A percentile compares a stretch with the other conserved stretches of the same genome.
These are phyloP conservation scores for Agriotes lineatus DNA, from an alignment of 2,888 invertebrate species.

Conservation along the genomic window DNA sequence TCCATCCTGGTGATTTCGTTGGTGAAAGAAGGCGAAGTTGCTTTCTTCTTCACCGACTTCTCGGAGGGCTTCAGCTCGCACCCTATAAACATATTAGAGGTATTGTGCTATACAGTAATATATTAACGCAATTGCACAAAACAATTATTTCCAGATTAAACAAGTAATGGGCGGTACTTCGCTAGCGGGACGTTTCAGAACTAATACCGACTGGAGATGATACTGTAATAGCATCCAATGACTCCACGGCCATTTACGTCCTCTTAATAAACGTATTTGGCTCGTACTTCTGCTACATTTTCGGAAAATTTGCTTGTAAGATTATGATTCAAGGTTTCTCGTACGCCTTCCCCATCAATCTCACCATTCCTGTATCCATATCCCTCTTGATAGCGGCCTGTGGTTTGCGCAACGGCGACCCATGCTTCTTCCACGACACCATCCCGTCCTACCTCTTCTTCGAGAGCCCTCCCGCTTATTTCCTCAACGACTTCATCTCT, in stretches of 20 bases:
- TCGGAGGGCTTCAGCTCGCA: slow-evolving; percentile 82
- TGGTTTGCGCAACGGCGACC: slow-evolving; percentile 86
- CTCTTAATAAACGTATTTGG: slow-evolving; percentile 84
- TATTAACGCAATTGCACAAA: too few relatives aligned
- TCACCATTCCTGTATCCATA: slow-evolving; percentile 91
- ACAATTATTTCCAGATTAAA: slow-evolving; percentile 74
- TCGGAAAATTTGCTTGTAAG: slow-evolving; percentile 96
- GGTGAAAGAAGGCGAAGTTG: slow-evolving; percentile 81
- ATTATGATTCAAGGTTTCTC: slow-evolving; percentile 97
- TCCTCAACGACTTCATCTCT: slow-evolving; percentile 85
- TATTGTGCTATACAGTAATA: too few relatives aligned
- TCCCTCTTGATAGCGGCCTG: slow-evolving; percentile 90
- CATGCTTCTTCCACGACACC: slow-evolving; percentile 88
- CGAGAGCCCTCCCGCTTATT: slow-evolving; percentile 86
- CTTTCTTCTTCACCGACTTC: slow-evolving; percentile 82
- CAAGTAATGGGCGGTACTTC: slow-evolving; percentile 72
- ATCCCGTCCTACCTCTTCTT: slow-evolving; percentile 93
- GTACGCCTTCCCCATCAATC: slow-evolving; percentile 95
- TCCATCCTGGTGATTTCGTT: slow-evolving; percentile 80
- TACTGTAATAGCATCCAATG: slow-evolving; percentile 77
- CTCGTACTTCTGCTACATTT: slow-evolving; percentile 90
- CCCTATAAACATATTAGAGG: slow-evolving; percentile 82
- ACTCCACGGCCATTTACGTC: slow-evolving; percentile 82
- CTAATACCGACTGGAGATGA: slow-evolving; percentile 82
- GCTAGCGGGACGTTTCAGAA: slow-evolving; percentile 81